These are phyloP conservation scores for Ophiodon elongatus DNA, from an alignment of 2,113 vertebrate species.

Conservation along the genomic window DNA sequence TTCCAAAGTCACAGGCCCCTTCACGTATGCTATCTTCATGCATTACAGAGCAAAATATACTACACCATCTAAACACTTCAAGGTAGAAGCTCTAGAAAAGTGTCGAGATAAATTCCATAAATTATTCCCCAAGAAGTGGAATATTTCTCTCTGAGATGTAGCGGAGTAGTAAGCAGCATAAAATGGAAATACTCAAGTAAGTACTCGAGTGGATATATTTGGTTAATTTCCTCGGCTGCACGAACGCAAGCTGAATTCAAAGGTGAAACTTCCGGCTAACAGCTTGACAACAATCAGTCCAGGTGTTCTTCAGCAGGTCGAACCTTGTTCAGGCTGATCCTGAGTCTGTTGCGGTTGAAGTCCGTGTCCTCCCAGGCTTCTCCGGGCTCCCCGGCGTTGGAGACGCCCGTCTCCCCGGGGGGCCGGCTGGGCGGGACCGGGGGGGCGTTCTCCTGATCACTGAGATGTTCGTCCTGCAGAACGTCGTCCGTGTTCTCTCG, in stretches of 20 bases:
- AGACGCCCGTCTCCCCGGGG: slow-evolving; percentile 72
- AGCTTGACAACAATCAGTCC: not conserved
- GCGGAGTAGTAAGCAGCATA: too few species aligned
- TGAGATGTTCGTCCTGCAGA: slow-evolving; percentile 96
- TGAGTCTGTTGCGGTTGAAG: slow-evolving; percentile 98
- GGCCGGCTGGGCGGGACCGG: slow-evolving; percentile 87
- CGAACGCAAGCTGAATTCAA: too few species aligned
- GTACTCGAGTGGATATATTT: not conserved
- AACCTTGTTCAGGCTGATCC: slow-evolving; percentile 98
- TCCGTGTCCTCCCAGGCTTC: slow-evolving; percentile 97
- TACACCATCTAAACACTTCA: slow-evolving; percentile 1
- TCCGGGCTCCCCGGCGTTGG: slow-evolving; percentile 86
- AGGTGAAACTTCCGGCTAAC: too few species aligned
- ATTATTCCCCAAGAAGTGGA: too few species aligned
- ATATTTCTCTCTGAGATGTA: too few species aligned
- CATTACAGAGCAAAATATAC: too few species aligned
- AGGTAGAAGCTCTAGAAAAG: not conserved
- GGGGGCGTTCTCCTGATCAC: slow-evolving; percentile 98
- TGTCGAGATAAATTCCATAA: too few species aligned
- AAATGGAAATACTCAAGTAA: too few species aligned
- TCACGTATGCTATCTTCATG: too few species aligned
- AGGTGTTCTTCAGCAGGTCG: not conserved
- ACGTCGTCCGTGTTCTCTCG: slow-evolving; percentile 98
- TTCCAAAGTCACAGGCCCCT: too few species aligned
- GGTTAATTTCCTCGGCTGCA: not conserved